Base-by-base conservation (phyloP, 2,888 invertebrate genomes). In the Tholera decimalis region DNA sequence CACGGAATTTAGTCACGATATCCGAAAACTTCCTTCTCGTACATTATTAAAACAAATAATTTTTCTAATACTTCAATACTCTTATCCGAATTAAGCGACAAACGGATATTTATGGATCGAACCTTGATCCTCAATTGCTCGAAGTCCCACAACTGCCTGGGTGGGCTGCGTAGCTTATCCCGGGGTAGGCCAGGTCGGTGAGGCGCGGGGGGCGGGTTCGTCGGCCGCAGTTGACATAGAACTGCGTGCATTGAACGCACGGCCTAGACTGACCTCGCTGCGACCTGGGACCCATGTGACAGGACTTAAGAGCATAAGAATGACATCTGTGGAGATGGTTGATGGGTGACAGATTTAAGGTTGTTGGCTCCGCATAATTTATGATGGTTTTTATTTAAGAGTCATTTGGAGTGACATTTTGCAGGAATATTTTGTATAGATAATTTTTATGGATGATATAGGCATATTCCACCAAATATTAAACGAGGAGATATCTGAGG, bases 221-320 rank as follows among this genome's bases (percentile, higher is more conserved):
- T 83, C 89, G 91, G 69, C 91, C 93, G 88, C 82, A 74, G 87
- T 83, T 92, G 93, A 93, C 93, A 93, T 91, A 93, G 86, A 92
- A 86, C 89, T 83, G 89, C 88, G 82, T 82, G 88, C 93, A 91
- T 90, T 89, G 91, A 93, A 92, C 92, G 91, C 85, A 77, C 89
- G 91, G 92, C 93, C 92, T 92, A 92, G 89, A 88, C 86, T 92
- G 91, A 92, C 93, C 93, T 90, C 92, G 85, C 83, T 79, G 83
- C 87, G 88, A 79, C 82, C 82, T 89, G 89, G 43, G 44, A n/a
- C 60, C 77, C 73, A 66, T 61, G 86, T 84, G 50, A 61, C 64
- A 53, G 46, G 26, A 56, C 39, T 59, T 59, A 41, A 18, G 15
- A 44, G 35, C 24, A 50, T 57, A 20, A 24, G 11, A 1, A 24